Conservation (phyloP, 2,888 invertebrate species). For the Dasysyrphus tricinctus region DNA sequence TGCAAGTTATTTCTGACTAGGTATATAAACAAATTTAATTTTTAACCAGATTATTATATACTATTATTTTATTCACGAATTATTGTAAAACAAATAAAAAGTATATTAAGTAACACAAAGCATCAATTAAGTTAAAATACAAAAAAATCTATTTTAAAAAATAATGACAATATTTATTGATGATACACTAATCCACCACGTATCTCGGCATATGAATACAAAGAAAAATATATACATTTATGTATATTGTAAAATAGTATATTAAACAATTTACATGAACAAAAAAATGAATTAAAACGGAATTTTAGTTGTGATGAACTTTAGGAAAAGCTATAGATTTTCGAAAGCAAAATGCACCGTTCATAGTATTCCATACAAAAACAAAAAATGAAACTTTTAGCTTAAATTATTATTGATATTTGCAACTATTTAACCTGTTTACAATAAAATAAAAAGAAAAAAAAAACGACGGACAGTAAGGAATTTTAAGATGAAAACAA, state of each 20-base stretch:
- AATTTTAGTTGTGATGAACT: constrained; percentile 56
- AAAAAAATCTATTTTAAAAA: constrained; percentile 36
- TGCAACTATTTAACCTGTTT: constrained; percentile 69
- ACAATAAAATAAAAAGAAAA: constrained; percentile 22
- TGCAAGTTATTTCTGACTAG: constrained; percentile 5
- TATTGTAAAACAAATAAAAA: constrained; percentile 28
- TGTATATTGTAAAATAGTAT: constrained; percentile 5
- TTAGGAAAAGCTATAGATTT: constrained; percentile 38
- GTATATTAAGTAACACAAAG: constrained; percentile 15
- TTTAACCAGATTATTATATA: constrained; percentile 15
- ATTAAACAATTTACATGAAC: constrained; percentile 16
- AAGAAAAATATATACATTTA: constrained; percentile 23
- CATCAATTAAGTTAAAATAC: constrained; percentile 40
- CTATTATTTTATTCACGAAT: constrained; percentile 1
- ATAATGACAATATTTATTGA: constrained; percentile 71
- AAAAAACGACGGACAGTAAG: constrained; percentile 42
- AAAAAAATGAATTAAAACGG: constrained; percentile 32
- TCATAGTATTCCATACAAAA: constrained; percentile 63
- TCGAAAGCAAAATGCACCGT: constrained; percentile 64
- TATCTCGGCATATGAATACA: constrained; percentile 67
- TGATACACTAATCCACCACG: constrained; percentile 63
- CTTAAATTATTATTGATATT: constrained; percentile 69
- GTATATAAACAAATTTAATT: not conserved
- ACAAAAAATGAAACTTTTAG: constrained; percentile 48
- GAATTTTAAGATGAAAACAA: constrained; percentile 47